Evolutionary conservation across 1,140 invertebrate genomes (phyloP), one percentile per base, ranked within the genome.

Genomic region (Potamilus streckersoni): DNA sequence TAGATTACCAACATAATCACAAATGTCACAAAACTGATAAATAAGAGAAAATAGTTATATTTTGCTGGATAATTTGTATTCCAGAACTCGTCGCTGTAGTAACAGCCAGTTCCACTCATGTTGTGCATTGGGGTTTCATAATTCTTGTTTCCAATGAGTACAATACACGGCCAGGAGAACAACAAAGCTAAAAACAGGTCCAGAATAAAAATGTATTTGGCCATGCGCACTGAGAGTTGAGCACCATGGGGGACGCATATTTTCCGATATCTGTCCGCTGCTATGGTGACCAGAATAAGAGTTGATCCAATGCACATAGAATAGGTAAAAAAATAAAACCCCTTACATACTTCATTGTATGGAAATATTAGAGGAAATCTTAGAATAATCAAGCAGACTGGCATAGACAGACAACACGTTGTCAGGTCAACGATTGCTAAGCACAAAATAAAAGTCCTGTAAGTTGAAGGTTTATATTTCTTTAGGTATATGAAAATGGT

Each of bases 401-500:
- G 75, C 19, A 78, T 69, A 23, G 69, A 73, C 19, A 71, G 69
- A 6, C 71, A 27, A 69, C 71, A 73, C 38, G 73, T 70, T 3
- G 77, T n/a, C 14, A 76, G 66, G 69, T 80, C 79, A 15, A 74
- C 49, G 0, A 63, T 55, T 12, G 79, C 70, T 2, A 80, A 59
- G 58, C 69, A 67, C 16, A 80, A 57, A 4, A 80, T 74, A 69
- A 80, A 73, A 17, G 78, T 73, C 67, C 72, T 19, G 6, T 75
- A 78, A 38, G 72, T 74, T 57, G 71, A 75, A n/a, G 63, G 74
- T 31, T 59, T 64, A 61, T 71, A 78, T 63, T 78, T 78, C 38
- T 74, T 66, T 20, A 67, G 74, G 38, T 80, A 80, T 6, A 80
- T 69, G 59, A 78, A 68, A 4, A 78, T 57, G 17, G 78, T 73